A percentile compares a stretch with the other conserved stretches of the same genome.
Conservation (phyloP, 2,888 invertebrate species). For the Drosophila histrio region DNA sequence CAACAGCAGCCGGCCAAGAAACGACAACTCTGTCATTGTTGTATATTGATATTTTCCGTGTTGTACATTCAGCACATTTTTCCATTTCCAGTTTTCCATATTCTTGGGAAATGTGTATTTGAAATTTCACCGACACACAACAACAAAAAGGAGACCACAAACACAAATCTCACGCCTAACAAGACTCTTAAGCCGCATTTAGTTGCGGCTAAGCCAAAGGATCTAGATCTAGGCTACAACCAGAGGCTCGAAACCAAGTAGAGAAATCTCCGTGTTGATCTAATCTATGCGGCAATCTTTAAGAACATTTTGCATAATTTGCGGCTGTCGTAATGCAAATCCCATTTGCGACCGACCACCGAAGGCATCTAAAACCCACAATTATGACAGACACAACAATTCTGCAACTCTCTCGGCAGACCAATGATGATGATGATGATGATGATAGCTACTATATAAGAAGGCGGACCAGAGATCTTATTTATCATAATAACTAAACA, state of each 20-base stretch:
- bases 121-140: slow-evolving; percentile 74
- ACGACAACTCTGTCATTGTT: slow-evolving; percentile 41
- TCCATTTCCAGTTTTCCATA: slow-evolving; percentile 13
- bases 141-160: slow-evolving; percentile 22
- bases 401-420: background rate
- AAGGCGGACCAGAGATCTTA: slow-evolving; percentile 15
- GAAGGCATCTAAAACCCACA: slow-evolving; percentile 23
- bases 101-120: slow-evolving; percentile 53
- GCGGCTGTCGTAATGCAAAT: slow-evolving; percentile 68
- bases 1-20: slow-evolving; percentile 39
- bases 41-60: slow-evolving; percentile 27
- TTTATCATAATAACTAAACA: slow-evolving; percentile 20
- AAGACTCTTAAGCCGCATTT: slow-evolving; percentile 74
- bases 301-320: slow-evolving; percentile 75
- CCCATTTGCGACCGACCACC: slow-evolving; percentile 50
- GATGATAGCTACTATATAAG: background rate
- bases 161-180: slow-evolving; percentile 77
- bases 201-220: slow-evolving; percentile 65
- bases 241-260: background rate
- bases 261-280: background rate
- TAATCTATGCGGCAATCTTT: slow-evolving; percentile 74
- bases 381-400: slow-evolving; percentile 44
- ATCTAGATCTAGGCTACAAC: slow-evolving; percentile 17
- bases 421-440: background rate
- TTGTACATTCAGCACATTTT: background rate